Base-by-base conservation (phyloP, 2,888 invertebrate species). In the Ypsolopha scabrella region DNA sequence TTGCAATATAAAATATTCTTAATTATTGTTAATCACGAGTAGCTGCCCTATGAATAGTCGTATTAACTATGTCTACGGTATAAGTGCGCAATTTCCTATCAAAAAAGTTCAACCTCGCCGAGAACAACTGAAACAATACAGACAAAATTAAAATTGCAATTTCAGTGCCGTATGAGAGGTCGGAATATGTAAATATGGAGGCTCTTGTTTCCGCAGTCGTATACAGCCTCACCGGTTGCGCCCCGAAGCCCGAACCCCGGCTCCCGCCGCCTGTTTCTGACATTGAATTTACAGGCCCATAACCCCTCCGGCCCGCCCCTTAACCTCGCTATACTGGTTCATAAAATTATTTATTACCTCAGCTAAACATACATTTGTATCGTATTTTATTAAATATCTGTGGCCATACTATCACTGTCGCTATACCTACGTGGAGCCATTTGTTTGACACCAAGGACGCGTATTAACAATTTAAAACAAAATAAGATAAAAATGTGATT, bases 171-270 rank as follows among this genome's bases (percentile, higher is more conserved):
- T 11, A 24, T 24, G 35, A 35, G 35, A 46, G 46, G 46, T 46
- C 34, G 8, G 35, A 24, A 33, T n/a, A 46, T 47, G 48, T 52
- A 52, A 41, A 51, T 45, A 48, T 33, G 33, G n/a, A 46, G 37
- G 41, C 48, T 52, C 52, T 48, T 48, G 52, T 52, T 51, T 51
- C 51, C 35, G 45, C 11, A n/a, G 43, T 14, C 43, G 11, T 43
- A 6, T 7, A 9, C 43, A 14, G 46, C 46, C 35, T 46, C 34
- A 10, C 11, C 8, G 14, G 43, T 43, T 4, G n/a, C 6, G 43
- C 14, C 43, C 6, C 24, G 43, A 13, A 7, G 41, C 1, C n/a
- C 9, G 9, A 13, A 7, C 2, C 9, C 8, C 43, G 43, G 13
- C 7, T 9, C 10, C 8, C 8, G 6, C 43, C 9, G 43, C 43